phyloP scores from a whole-genome alignment of 2,797 vertebrate genomes.

The Aulostomus chinensis region DNA sequence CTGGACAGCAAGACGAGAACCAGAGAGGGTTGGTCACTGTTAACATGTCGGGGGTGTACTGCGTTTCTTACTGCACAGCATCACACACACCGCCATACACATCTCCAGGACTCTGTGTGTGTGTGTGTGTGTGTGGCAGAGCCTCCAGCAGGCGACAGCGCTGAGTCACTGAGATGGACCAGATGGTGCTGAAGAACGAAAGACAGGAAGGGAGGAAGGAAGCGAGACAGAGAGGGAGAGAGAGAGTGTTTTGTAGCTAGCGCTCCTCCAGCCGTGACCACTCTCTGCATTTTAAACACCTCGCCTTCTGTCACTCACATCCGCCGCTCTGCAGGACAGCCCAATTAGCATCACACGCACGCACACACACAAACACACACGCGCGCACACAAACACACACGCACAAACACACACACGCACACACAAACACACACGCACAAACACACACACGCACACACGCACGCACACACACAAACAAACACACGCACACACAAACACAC shows the following conservation, averaged over 20 bases:
- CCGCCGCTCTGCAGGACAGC: constrained; percentile 39
- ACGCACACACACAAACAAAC: not conserved
- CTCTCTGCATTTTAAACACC: constrained; percentile 77
- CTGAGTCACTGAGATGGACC: constrained; percentile 60
- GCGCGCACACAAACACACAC: constrained; percentile 6
- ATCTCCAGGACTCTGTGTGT: constrained; percentile 10
- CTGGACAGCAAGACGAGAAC: no score
- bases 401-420: constrained; percentile 1
- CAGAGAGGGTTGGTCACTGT: no score
- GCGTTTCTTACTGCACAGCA: constrained; percentile 9
- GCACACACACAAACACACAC: constrained; percentile 9
- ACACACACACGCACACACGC: not conserved
- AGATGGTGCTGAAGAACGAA: constrained; percentile 41
- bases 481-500: not conserved
- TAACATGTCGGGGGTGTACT: not conserved
- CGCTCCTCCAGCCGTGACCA: constrained; percentile 66
- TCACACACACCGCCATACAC: constrained; percentile 11
- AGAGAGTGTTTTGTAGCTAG: constrained; percentile 34
- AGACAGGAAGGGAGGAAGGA: not conserved
- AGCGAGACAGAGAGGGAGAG: not conserved
- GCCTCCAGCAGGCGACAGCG: constrained; percentile 46
- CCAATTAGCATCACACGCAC: constrained; percentile 51
- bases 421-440: constrained; percentile 7
- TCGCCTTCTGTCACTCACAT: constrained; percentile 57
- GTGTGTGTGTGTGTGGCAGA: constrained; percentile 19